Percentiles rank a stretch among this genome's conserved stretches.
Evolutionary conservation across 2,797 vertebrate genomes (phyloP).

Genomic region (Artibeus jamaicensis): DNA sequence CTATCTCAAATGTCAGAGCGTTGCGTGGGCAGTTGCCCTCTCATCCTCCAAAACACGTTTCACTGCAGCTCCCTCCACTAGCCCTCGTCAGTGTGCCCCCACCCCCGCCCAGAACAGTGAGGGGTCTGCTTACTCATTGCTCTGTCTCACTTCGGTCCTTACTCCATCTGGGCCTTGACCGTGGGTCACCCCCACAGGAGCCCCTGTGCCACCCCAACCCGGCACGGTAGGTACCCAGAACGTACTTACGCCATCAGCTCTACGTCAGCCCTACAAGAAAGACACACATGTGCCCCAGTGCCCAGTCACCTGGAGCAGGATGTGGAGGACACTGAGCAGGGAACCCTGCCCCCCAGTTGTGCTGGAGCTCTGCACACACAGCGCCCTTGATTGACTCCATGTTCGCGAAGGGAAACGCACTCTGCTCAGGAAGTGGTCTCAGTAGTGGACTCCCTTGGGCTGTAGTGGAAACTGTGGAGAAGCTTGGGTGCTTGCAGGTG

Average conservation of each 20-base stretch:
- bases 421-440: background rate
- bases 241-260: accelerated
- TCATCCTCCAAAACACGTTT: background rate
- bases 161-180: background rate
- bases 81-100: accelerated
- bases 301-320: background rate
- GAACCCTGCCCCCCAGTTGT: accelerated
- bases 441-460: background rate
- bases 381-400: background rate
- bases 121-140: accelerated
- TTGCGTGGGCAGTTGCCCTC: no score
- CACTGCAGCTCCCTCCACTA: accelerated
- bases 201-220: accelerated
- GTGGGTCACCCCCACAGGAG: background rate
- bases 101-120: background rate
- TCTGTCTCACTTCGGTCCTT: background rate
- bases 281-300: accelerated
- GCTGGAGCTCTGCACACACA: background rate
- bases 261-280: background rate
- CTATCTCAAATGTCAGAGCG: accelerated
- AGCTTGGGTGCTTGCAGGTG: background rate
- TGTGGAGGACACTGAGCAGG: background rate
- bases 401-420: background rate
- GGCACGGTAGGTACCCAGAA: background rate
- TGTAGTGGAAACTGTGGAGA: accelerated